Conservation (phyloP, 2,113 vertebrate genomes). For the Hylia prasina region DNA sequence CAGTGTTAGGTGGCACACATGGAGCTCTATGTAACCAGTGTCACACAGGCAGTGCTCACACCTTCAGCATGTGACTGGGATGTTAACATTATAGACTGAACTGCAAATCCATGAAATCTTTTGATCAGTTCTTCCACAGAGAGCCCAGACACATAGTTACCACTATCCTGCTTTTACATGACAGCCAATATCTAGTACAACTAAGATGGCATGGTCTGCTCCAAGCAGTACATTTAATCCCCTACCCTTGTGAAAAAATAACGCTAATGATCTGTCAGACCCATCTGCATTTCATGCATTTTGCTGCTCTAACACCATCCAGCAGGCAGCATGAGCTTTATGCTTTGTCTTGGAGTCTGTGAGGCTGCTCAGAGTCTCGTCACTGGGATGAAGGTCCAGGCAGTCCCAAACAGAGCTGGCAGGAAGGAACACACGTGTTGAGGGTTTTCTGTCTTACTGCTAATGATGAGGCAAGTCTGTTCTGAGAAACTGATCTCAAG, state of each 20-base stretch:
- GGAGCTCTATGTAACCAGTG: neutral
- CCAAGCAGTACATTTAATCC: neutral
- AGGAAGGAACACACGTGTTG: accelerated
- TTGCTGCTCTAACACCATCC: neutral
- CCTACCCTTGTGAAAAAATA: neutral
- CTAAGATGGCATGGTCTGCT: neutral
- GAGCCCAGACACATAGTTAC: neutral
- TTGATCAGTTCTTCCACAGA: neutral
- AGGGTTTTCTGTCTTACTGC: neutral
- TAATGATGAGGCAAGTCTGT: neutral
- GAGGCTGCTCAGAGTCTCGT: accelerated
- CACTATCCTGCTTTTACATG: neutral
- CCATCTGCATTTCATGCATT: neutral
- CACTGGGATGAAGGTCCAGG: neutral
- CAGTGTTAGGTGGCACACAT: neutral
- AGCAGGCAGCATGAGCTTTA: neutral
- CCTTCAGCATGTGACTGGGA: neutral
- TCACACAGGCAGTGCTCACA: neutral
- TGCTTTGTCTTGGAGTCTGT: neutral
- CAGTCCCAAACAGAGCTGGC: neutral
- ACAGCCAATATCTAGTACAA: neutral
- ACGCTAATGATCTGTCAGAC: neutral
- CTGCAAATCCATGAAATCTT: neutral
- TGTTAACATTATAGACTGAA: neutral
- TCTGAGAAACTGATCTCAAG: neutral